phyloP scores from a whole-genome alignment of 2,113 vertebrate genomes.

The Panthera leo region DNA sequence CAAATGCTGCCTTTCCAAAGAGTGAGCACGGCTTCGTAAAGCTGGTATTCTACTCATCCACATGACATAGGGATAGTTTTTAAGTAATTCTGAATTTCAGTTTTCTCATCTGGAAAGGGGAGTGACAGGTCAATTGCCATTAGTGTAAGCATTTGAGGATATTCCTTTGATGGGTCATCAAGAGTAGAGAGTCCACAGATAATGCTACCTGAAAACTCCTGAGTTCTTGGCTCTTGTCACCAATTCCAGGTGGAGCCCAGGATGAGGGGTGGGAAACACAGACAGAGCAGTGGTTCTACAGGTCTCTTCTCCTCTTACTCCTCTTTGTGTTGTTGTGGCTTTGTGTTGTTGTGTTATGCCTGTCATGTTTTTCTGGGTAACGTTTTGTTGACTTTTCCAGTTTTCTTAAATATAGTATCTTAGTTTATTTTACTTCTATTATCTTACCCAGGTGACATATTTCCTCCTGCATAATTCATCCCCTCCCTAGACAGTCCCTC shows the following conservation, averaged over 20 bases:
- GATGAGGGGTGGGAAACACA: rapidly evolving
- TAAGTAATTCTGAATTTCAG: background rate
- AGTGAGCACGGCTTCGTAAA: background rate
- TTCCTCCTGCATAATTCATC: background rate
- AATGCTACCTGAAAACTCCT: background rate
- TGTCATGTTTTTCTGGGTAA: background rate
- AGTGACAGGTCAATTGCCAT: background rate
- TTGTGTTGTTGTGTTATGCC: background rate
- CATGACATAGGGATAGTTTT: background rate
- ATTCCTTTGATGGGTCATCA: background rate
- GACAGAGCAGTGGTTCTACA: rapidly evolving
- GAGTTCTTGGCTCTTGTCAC: background rate
- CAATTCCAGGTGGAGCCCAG: background rate
- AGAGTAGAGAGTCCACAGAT: rapidly evolving
- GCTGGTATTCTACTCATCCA: rapidly evolving
- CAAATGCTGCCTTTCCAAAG: background rate
- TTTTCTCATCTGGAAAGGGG: background rate
- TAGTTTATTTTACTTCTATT: background rate
- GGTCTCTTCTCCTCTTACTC: background rate
- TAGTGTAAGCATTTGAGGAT: background rate
- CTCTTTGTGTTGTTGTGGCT: background rate
- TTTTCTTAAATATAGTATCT: background rate
- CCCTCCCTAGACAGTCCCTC: background rate
- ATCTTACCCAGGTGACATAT: background rate
- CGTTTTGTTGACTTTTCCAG: background rate